Base-by-base conservation (phyloP, 1,140 invertebrate genomes). In the Aphelinus certus region DNA sequence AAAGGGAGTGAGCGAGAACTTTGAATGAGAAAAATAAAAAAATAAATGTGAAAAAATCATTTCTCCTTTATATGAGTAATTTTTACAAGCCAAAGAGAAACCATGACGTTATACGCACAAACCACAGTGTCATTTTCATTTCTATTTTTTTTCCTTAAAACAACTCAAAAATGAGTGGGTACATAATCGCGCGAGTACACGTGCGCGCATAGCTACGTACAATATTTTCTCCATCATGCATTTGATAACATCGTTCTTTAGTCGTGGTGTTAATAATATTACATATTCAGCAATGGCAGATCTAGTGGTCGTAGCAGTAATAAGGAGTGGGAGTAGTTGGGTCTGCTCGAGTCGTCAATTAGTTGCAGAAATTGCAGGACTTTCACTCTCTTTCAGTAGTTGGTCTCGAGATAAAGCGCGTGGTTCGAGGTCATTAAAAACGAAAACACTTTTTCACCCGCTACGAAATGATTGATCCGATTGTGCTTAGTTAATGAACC, bases 11-110 rank as follows among this genome's bases (percentile, higher is more conserved):
- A 26, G 26, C 26, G 26, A n/a, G 56, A 10, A 57, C 56, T 7
- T 43, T 69, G 55, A 48, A 62, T 63, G 49, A 53, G 66, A 76
- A 58, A 70, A 69, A 69, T 46, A 69, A 65, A 58, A 63, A 73
- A 53, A 65, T 67, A 53, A 68, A 72, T 9, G 66, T 51, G n/a
- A 62, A 71, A 71, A 72, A 77, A 26, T 61, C 47, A 55, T 51
- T 71, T 63, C 65, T 58, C 49, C 10, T 66, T 60, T 61, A 56
- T 67, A 48, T 26, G 62, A 72, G 63, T 56, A 65, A 76, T 46
- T 67, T 58, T 46, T 66, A 62, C 75, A 80, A 84, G 76, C 78
- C 71, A 80, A 81, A 78, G 81, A 83, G 79, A 85, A 86, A 85
- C 81, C 79, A 85, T 85, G 84, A 84, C 79, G 60, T 80, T 72